These are phyloP conservation scores for Diplazon laetatorius DNA, from an alignment of 2,888 invertebrate species.

Conservation along the genomic window DNA sequence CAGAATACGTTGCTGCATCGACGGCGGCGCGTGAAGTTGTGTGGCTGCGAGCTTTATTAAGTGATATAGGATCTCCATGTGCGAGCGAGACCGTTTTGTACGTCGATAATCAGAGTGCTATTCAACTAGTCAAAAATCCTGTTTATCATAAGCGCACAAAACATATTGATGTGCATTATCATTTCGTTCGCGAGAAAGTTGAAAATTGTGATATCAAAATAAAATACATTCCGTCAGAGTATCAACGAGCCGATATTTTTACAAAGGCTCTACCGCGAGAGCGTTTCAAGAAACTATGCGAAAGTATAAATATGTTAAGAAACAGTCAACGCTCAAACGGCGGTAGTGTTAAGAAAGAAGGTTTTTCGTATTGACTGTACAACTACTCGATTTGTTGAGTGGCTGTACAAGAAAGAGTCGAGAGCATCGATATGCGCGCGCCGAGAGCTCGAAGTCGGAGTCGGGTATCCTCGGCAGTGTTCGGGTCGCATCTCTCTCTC, in stretches of 20 bases:
- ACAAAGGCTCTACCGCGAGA: neutral
- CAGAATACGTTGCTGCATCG: neutral
- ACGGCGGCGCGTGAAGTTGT: neutral
- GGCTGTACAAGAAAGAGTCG: no score
- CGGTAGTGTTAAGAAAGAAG: no score
- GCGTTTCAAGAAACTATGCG: no score
- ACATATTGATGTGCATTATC: neutral
- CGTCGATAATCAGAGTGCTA: neutral
- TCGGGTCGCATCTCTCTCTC: no score
- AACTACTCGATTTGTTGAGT: no score
- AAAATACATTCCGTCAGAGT: neutral
- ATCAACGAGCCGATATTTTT: neutral
- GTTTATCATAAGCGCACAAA: neutral
- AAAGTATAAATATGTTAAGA: no score
- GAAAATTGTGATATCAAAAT: neutral
- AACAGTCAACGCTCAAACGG: neutral
- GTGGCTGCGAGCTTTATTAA: neutral
- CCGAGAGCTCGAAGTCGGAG: no score
- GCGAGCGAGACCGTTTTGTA: neutral
- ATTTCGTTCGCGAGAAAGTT: neutral
- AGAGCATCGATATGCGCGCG: no score
- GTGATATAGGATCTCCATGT: neutral
- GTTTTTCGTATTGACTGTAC: no score
- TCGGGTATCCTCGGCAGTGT: no score
- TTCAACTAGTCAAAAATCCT: neutral